Percentiles rank a stretch among this genome's conserved stretches.
Evolutionary conservation across 2,888 invertebrate genomes (phyloP).

Genomic region (Bugula neritina): DNA sequence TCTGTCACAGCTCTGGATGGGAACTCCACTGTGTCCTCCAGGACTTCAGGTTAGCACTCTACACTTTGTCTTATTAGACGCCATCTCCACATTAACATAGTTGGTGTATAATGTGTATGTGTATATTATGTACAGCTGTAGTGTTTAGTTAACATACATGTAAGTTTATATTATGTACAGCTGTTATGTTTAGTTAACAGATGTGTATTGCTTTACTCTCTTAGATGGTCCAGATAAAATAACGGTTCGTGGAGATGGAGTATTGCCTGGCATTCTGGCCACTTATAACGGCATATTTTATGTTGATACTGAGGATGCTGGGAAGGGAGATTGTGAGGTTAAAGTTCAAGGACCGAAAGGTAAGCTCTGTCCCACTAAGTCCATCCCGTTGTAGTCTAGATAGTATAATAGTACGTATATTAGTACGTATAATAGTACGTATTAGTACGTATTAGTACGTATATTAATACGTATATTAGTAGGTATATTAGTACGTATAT

Average conservation of each 20-base stretch:
- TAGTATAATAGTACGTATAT: too few relatives aligned
- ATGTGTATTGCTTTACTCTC: not conserved
- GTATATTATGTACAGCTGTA: too few relatives aligned
- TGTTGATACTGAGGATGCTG: constrained; percentile 96
- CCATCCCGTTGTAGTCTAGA: too few relatives aligned
- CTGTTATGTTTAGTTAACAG: not conserved
- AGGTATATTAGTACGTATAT: too few relatives aligned
- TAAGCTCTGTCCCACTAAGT: constrained; percentile 34
- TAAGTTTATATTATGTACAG: not conserved
- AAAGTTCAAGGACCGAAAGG: constrained; percentile 94
- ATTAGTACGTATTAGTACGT: too few relatives aligned
- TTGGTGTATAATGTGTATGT: too few relatives aligned
- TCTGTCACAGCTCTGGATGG: not conserved
- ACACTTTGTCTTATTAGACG: too few relatives aligned
- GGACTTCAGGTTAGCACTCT: not conserved
- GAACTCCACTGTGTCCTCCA: not conserved
- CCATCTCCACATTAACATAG: too few relatives aligned
- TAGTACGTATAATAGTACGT: too few relatives aligned
- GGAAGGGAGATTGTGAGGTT: constrained; percentile 96
- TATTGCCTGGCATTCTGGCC: constrained; percentile 94
- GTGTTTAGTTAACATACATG: too few relatives aligned
- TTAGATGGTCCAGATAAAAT: constrained; percentile 19
- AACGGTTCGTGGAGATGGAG: constrained; percentile 91
- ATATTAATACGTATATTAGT: too few relatives aligned
- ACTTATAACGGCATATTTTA: constrained; percentile 95